Conservation (phyloP, 2,797 vertebrate genomes). For the Emydoidea blandingii region DNA sequence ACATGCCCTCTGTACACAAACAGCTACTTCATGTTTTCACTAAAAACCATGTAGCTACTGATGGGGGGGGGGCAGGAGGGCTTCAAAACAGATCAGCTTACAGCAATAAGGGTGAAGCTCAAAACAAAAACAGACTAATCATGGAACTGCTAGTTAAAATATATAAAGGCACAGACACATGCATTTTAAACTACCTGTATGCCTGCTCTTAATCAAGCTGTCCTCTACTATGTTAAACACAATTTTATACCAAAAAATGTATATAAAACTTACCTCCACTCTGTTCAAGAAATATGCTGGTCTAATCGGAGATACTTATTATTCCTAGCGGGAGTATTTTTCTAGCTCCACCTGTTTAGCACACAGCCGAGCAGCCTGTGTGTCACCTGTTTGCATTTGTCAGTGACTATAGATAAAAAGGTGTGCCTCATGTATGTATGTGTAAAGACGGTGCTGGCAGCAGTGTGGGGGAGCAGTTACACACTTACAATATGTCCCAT, state of each 20-base stretch:
- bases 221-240: not conserved
- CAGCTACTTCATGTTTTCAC: not conserved
- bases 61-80: not conserved
- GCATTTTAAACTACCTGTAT: not conserved
- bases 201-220: not conserved
- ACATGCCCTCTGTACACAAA: not conserved
- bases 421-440: constrained; percentile 62
- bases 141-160: not conserved
- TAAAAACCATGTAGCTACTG: not conserved
- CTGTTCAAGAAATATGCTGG: constrained; percentile 34
- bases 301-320: constrained; percentile 11
- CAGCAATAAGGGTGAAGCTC: not conserved
- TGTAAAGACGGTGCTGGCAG: constrained; percentile 23
- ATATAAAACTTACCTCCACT: constrained; percentile 64
- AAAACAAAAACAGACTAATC: not conserved
- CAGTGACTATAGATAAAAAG: constrained; percentile 64
- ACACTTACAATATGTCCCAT: not conserved
- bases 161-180: not conserved
- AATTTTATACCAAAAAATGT: not conserved
- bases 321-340: constrained; percentile 50
- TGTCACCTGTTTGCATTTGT: constrained; percentile 70
- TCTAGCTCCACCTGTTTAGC: constrained; percentile 69
- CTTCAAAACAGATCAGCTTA: not conserved
- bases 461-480: constrained; percentile 18
- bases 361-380: constrained; percentile 67